phyloP scores from a whole-genome alignment of 2,888 invertebrate species.

The Drosophila macrothrix region DNA sequence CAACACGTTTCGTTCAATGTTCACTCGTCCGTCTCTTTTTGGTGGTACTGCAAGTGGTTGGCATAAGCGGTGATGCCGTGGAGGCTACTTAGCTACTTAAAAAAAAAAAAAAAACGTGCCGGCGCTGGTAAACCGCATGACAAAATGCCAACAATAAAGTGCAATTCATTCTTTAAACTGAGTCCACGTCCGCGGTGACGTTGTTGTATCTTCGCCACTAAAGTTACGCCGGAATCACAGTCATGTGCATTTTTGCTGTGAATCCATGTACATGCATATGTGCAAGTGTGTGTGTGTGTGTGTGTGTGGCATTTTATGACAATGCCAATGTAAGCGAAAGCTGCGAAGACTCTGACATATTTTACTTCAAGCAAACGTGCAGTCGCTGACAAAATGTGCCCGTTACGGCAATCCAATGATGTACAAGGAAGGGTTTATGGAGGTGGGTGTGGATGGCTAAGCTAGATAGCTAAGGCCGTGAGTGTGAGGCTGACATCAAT shows the following conservation, averaged over 20 bases:
- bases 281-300: constrained; percentile 4
- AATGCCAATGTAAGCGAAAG: constrained; percentile 74
- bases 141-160: constrained; percentile 75
- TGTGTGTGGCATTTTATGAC: constrained; percentile 69
- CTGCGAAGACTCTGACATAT: constrained; percentile 73
- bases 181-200: constrained; percentile 50
- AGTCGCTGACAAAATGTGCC: constrained; percentile 75
- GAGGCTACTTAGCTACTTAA: constrained; percentile 63
- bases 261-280: constrained; percentile 6
- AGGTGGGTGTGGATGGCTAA: constrained; percentile 27
- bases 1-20: constrained; percentile 55
- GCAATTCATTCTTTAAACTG: constrained; percentile 77
- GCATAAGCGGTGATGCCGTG: constrained; percentile 15
- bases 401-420: constrained; percentile 77
- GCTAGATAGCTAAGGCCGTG: constrained; percentile 20
- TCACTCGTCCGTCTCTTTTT: constrained; percentile 19
- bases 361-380: constrained; percentile 68
- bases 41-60: constrained; percentile 24
- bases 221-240: constrained; percentile 60
- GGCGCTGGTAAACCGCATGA: constrained; percentile 41
- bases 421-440: constrained; percentile 11
- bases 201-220: not conserved
- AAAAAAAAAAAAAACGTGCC: constrained; percentile 60
- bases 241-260: constrained; percentile 40
- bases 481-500: constrained; percentile 57